Evolutionary conservation across 2,888 invertebrate species (phyloP).

Genomic region (Rhimphoctona megacephalus): DNA sequence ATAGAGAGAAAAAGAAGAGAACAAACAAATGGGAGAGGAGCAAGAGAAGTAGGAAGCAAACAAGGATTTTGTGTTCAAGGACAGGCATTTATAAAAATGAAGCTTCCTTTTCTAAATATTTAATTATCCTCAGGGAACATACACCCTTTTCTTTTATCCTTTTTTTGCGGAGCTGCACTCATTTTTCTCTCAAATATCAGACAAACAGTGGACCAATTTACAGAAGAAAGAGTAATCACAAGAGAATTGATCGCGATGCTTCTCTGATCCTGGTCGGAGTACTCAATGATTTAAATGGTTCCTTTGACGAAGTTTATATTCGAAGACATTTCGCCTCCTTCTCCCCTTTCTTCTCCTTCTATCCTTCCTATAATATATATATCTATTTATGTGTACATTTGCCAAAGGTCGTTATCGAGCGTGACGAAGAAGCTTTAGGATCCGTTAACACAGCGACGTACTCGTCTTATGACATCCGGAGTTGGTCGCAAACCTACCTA

Average conservation of each 20-base stretch:
- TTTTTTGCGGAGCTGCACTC: neutral
- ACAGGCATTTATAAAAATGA: neutral
- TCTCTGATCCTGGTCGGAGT: slow-evolving; percentile 7
- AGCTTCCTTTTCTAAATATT: neutral
- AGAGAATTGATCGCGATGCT: slow-evolving; percentile 16
- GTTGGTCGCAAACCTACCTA: slow-evolving; percentile 29
- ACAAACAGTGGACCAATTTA: slow-evolving; percentile 16
- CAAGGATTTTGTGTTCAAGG: slow-evolving; percentile 41
- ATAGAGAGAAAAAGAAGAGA: slow-evolving; percentile 6
- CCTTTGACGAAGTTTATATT: slow-evolving; percentile 60
- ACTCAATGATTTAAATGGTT: slow-evolving; percentile 54
- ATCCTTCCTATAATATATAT: no score
- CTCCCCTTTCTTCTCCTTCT: neutral
- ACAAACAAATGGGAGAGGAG: slow-evolving; percentile 22
- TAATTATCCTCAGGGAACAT: slow-evolving; percentile 41
- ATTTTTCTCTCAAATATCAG: neutral
- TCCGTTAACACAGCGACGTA: slow-evolving; percentile 53
- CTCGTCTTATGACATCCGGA: slow-evolving; percentile 48
- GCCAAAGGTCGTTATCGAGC: slow-evolving; percentile 60
- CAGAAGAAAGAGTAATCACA: slow-evolving; percentile 1
- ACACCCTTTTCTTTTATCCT: neutral
- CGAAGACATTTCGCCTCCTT: slow-evolving; percentile 30
- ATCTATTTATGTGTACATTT: slow-evolving; percentile 16
- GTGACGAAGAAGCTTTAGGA: slow-evolving; percentile 56
- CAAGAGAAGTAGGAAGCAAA: slow-evolving; percentile 51